Percentiles rank a stretch among this genome's conserved stretches.
Conservation (phyloP, 2,888 invertebrate species). For the Melipona beecheii region DNA sequence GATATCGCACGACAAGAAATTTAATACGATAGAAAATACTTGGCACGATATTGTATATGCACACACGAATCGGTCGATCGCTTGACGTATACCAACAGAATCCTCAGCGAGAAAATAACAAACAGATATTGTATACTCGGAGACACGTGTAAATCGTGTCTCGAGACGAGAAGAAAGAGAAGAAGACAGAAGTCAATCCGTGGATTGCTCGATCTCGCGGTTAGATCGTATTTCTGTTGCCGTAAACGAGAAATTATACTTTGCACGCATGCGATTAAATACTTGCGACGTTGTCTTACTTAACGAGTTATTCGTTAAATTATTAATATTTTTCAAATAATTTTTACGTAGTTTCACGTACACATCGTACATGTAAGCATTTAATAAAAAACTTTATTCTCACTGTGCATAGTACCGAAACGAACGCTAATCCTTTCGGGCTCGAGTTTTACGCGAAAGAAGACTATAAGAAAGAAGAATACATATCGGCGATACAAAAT, state of each 20-base stretch:
- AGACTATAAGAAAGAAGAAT: too few relatives aligned
- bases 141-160: slow-evolving; percentile 26
- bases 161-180: background rate
- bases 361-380: background rate
- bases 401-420: too few relatives aligned
- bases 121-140: slow-evolving; percentile 3
- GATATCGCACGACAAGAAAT: background rate
- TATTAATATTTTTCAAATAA: background rate
- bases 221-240: slow-evolving; percentile 4
- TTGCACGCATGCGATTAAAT: slow-evolving; percentile 8
- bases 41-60: slow-evolving; percentile 4
- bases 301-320: background rate
- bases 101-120: slow-evolving; percentile 21
- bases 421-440: background rate
- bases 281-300: background rate
- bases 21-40: background rate
- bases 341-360: background rate
- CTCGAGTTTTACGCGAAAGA: too few relatives aligned
- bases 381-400: background rate
- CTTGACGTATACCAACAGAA: slow-evolving; percentile 1
- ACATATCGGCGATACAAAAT: background rate
- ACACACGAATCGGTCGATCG: background rate
- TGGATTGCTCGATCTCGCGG: slow-evolving; percentile 2
- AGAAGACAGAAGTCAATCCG: background rate
- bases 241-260: background rate